These are phyloP conservation scores for Lutjanus erythropterus DNA, from an alignment of 2,113 vertebrate genomes.

Conservation along the genomic window DNA sequence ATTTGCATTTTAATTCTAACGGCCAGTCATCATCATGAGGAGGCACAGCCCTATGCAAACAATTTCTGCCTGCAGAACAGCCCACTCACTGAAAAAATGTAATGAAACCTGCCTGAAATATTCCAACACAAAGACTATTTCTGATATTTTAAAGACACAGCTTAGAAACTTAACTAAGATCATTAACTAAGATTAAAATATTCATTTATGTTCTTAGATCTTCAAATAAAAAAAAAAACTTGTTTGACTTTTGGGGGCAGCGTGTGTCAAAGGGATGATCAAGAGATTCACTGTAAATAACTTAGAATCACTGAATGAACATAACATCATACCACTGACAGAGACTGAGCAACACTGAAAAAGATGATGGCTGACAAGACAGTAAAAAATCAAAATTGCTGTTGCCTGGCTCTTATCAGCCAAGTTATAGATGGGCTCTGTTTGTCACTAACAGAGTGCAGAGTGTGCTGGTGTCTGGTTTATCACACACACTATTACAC, in stretches of 20 bases:
- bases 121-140: neutral
- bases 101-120: neutral
- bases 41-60: neutral
- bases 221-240: too few species aligned
- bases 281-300: too few species aligned
- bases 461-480: neutral
- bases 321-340: too few species aligned
- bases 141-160: neutral
- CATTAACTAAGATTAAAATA: neutral
- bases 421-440: too few species aligned
- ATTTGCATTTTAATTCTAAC: slow-evolving; percentile 26
- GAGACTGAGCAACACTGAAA: too few species aligned
- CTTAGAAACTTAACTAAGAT: neutral
- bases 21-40: slow-evolving; percentile 10
- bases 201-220: too few species aligned
- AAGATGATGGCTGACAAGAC: too few species aligned
- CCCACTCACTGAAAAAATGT: neutral
- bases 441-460: neutral
- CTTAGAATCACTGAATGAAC: too few species aligned
- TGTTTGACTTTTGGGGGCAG: too few species aligned
- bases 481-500: neutral
- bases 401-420: too few species aligned
- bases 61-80: neutral
- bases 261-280: too few species aligned
- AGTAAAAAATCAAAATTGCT: too few species aligned